Evolutionary conservation across 2,888 invertebrate genomes (phyloP), one percentile per base, ranked within the genome.

Genomic region (Syritta pipiens): DNA sequence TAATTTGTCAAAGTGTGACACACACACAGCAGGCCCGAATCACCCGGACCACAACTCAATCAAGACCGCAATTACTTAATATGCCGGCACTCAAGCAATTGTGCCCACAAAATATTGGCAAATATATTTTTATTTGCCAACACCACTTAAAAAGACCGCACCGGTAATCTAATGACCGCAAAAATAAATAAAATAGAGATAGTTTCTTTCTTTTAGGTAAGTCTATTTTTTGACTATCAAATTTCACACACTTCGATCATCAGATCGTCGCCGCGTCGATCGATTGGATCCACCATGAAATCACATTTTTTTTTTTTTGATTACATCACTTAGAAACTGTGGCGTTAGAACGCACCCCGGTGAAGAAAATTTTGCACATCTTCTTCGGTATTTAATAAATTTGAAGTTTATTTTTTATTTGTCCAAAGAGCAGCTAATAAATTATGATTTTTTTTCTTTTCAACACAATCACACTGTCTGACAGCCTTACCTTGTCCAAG

Each of bases 211-310:
- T 72, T 77, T 72, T 57, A 49, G 59, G 72, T 79, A 42, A 35
- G 30, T 67, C 79, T 79, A 79, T 74, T 79, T 74, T 74, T 60
- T 22, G 74, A 67, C 67, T 79, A 79, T 79, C 79, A 14, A 67
- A 62, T 79, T 79, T 67, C 79, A 74, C 35, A 42, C 77, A 60
- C 65, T 57, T 57, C 20, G 46, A 60, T 62, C 12, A 12, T n/a
- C n/a, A 44, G 30, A 28, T 32, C n/a, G n/a, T n/a, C n/a, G n/a
- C n/a, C n/a, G n/a, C n/a, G n/a, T n/a, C 42, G 48, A 49, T 72
- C 32, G 49, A 72, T 63, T 22, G 26, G 32, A 22, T 46, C 60
- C 30, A 22, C 59, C 48, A 14, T 46, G 72, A 57, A 37, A 37
- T 71, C 62, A 69, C 69, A n/a, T n/a, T n/a, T n/a, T n/a, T n/a